Conservation (phyloP, 2,113 vertebrate genomes). For the Panthera uncia region DNA sequence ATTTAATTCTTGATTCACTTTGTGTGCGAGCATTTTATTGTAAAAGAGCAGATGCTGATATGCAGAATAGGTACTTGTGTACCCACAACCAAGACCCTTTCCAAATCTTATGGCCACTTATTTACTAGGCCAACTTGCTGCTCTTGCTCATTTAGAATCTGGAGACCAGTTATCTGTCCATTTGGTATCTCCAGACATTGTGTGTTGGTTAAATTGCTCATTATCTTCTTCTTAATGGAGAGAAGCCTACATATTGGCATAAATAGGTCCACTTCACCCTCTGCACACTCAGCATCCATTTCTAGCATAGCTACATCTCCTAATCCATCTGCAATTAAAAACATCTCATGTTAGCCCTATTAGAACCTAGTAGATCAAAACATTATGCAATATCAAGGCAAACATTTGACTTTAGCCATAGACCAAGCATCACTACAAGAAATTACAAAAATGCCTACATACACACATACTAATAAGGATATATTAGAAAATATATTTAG, state of each 20-base stretch:
- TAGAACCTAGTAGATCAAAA: background rate
- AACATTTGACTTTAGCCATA: background rate
- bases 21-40: background rate
- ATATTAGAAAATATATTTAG: background rate
- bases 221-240: background rate
- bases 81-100: background rate
- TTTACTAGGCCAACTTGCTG: background rate
- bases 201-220: background rate
- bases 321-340: background rate
- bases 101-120: background rate
- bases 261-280: background rate
- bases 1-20: background rate
- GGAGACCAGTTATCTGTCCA: background rate
- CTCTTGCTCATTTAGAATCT: background rate
- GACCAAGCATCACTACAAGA: background rate
- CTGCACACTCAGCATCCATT: background rate
- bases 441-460: background rate
- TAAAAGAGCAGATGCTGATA: background rate
- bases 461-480: background rate
- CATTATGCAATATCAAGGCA: background rate
- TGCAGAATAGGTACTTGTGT: background rate
- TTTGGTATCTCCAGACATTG: background rate
- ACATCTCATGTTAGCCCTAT: background rate
- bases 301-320: background rate
- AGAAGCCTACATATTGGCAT: background rate